Conservation (phyloP, 2,888 invertebrate species). For the Campoplex nolae region DNA sequence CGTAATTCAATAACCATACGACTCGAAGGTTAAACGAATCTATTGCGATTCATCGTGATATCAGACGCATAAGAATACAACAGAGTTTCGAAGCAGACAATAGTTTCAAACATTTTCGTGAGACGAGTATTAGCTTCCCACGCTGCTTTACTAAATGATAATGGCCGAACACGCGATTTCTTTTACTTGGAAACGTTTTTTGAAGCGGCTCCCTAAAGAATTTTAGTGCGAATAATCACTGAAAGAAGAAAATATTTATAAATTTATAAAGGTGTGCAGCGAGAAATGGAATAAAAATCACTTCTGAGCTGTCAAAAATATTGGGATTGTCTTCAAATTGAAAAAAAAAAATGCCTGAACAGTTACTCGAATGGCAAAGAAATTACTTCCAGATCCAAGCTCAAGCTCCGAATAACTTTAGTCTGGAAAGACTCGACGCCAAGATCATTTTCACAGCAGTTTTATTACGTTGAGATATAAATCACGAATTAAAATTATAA, state of each 20-base stretch:
- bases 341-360: not conserved
- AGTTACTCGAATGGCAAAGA: not conserved
- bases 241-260: not conserved
- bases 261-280: not conserved
- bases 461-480: not conserved
- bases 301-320: not conserved
- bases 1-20: not conserved
- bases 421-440: not conserved
- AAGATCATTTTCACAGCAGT: not conserved
- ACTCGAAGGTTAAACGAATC: conserved; percentile 13
- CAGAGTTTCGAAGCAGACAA: not conserved
- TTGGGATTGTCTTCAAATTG: not conserved
- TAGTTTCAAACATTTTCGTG: conserved; percentile 3
- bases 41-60: conserved; percentile 25
- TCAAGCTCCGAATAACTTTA: not conserved
- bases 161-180: conserved; percentile 39
- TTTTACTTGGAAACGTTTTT: conserved; percentile 24
- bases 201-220: not conserved
- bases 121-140: conserved; percentile 45
- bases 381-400: not conserved
- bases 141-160: conserved; percentile 30
- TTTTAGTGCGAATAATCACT: conserved; percentile 3
- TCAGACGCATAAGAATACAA: not conserved
- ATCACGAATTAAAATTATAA: not conserved
- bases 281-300: not conserved